Percentiles rank a stretch among this genome's conserved stretches.
Evolutionary conservation across 2,888 invertebrate species (phyloP).

Genomic region (Metacarcinus magister): DNA sequence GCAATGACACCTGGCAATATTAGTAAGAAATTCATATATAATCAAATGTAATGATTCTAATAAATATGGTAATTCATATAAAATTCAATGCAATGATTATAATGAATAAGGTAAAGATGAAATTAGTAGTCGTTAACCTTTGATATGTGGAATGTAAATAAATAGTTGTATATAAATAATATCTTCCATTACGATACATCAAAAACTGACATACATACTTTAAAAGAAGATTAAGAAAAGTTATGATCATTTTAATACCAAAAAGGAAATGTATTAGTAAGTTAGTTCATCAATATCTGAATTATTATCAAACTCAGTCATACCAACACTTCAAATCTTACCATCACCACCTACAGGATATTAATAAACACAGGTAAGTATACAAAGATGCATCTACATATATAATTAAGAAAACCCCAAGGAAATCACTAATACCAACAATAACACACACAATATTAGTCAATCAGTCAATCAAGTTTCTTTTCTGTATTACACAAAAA

Average conservation of each 20-base stretch:
- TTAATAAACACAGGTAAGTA: background rate
- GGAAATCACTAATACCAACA: background rate
- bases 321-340: background rate
- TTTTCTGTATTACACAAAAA: too few species aligned
- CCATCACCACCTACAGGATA: background rate
- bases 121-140: too few species aligned
- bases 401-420: background rate
- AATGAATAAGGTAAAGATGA: too few species aligned
- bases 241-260: background rate
- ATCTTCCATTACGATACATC: background rate
- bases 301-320: background rate
- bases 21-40: too few species aligned
- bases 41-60: too few species aligned
- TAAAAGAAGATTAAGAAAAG: background rate
- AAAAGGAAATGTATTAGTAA: background rate
- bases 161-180: background rate
- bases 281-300: background rate
- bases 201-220: background rate
- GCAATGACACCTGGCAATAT: too few species aligned
- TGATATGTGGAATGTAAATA: too few species aligned
- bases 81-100: too few species aligned
- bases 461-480: too few species aligned
- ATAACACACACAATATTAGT: too few species aligned
- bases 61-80: too few species aligned
- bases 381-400: background rate